Conservation (phyloP, 2,797 vertebrate species). For the Tapirus indicus region DNA sequence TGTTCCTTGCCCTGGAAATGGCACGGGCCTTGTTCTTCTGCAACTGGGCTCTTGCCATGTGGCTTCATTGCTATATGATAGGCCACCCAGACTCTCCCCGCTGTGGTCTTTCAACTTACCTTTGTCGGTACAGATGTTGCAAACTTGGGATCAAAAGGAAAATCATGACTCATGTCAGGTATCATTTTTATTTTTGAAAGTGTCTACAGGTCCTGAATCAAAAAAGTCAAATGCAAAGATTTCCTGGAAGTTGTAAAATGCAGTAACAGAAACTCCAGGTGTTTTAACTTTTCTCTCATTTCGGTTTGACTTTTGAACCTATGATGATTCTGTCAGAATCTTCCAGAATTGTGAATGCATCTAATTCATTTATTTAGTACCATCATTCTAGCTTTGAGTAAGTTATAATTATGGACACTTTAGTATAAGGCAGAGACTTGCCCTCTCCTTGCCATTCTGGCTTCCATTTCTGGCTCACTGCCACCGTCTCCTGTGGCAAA, state of each 20-base stretch:
- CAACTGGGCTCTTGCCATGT: not conserved
- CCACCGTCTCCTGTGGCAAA: conserved; percentile 25
- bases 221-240: not conserved
- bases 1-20: not conserved
- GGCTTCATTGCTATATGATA: not conserved
- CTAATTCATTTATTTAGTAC: not conserved
- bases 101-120: not conserved
- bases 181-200: conserved; percentile 16
- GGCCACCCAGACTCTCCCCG: not conserved
- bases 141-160: conserved; percentile 7
- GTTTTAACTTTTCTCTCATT: not conserved
- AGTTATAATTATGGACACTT: not conserved
- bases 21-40: not conserved
- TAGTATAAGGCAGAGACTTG: not conserved
- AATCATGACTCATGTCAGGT: not conserved
- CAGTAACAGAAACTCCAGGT: not conserved
- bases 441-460: not conserved
- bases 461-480: conserved; percentile 46
- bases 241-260: not conserved
- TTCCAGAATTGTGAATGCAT: not conserved
- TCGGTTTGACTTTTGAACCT: conserved; percentile 34
- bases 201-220: not conserved
- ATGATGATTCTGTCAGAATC: not conserved
- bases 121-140: not conserved
- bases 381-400: not conserved